Conservation (phyloP, 2,797 vertebrate genomes). For the Psittacula derbiana region DNA sequence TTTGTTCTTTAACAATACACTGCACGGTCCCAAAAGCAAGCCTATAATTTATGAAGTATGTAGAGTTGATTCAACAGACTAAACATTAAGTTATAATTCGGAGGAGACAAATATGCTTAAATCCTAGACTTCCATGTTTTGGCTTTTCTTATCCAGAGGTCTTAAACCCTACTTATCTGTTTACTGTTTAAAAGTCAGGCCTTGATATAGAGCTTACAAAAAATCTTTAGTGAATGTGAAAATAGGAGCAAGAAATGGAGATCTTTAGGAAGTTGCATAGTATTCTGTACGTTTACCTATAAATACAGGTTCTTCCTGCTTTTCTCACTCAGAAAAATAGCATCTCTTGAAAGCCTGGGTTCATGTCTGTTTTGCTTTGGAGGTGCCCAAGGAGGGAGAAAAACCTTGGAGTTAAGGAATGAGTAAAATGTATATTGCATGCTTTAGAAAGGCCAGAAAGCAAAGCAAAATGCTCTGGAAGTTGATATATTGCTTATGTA, state of each 20-base stretch:
- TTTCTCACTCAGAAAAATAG: not conserved
- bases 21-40: not conserved
- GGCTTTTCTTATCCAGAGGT: not conserved
- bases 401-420: not conserved
- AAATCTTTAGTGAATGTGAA: not conserved
- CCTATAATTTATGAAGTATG: too few relatives aligned
- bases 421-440: not conserved
- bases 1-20: not conserved
- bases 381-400: not conserved
- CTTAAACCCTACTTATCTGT: not conserved
- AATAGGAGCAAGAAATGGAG: not conserved
- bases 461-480: not conserved
- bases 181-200: not conserved
- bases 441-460: not conserved
- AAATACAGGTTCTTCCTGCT: not conserved
- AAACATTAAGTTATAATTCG: not conserved
- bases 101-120: not conserved
- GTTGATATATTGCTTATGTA: constrained; percentile 2
- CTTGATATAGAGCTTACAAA: not conserved
- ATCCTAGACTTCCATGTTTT: not conserved
- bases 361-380: not conserved
- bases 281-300: not conserved
- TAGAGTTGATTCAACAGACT: not conserved
- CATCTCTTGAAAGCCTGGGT: not conserved
- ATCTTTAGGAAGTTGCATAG: not conserved